Conservation (phyloP, 2,888 invertebrate species). For the Apamea epomidion region DNA sequence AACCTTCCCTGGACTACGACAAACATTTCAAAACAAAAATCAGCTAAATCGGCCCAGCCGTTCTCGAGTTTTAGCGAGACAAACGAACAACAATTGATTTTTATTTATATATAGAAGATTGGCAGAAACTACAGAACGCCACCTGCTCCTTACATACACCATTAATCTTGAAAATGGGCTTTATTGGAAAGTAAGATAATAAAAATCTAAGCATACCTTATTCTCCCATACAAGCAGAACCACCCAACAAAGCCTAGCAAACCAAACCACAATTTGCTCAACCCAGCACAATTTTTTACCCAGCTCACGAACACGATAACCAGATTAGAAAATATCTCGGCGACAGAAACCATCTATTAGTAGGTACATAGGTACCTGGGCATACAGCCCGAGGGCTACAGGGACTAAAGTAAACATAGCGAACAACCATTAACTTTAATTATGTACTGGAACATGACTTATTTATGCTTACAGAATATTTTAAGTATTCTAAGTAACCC, state of each 20-base stretch:
- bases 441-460: slow-evolving; percentile 59
- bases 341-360: slow-evolving; percentile 53
- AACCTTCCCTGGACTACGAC: too few species aligned
- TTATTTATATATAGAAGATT: too few species aligned
- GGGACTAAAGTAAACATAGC: slow-evolving; percentile 52
- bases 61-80: too few species aligned
- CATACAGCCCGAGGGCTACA: slow-evolving; percentile 21
- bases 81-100: too few species aligned
- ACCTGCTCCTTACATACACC: too few species aligned
- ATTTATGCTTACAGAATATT: slow-evolving; percentile 59
- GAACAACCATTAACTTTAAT: slow-evolving; percentile 56
- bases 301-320: slow-evolving; percentile 24
- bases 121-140: too few species aligned
- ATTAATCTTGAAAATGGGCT: too few species aligned
- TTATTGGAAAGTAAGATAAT: too few species aligned
- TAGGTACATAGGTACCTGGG: slow-evolving; percentile 25
- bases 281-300: slow-evolving; percentile 44
- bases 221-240: neutral
- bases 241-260: neutral
- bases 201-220: too few species aligned
- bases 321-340: slow-evolving; percentile 56
- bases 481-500: slow-evolving; percentile 49
- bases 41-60: too few species aligned
- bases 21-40: too few species aligned
- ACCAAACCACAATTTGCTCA: neutral